These are phyloP conservation scores for Hydropsyche tenuis DNA, from an alignment of 1,140 invertebrate genomes.

Conservation along the genomic window DNA sequence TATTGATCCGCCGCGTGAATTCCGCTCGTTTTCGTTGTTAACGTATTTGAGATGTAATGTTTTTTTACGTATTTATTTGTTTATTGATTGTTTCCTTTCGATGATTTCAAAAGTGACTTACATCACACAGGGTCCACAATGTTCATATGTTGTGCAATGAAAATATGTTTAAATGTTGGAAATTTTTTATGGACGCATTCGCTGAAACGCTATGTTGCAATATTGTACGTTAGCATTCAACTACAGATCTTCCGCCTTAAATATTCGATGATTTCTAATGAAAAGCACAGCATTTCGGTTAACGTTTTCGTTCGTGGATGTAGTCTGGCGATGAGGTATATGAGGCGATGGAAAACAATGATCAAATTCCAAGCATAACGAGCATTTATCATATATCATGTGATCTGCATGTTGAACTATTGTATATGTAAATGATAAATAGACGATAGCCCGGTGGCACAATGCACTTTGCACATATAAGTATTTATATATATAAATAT, in stretches of 20 bases:
- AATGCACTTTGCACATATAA: constrained; percentile 49
- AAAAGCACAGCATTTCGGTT: too few relatives aligned
- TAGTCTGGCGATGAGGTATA: too few relatives aligned
- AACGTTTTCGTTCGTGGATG: too few relatives aligned
- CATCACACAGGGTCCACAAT: constrained; percentile 34
- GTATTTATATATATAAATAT: constrained; percentile 26
- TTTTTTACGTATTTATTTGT: background rate
- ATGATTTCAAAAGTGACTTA: background rate
- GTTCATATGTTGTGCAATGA: constrained; percentile 1
- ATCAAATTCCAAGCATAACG: too few relatives aligned
- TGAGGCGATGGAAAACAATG: too few relatives aligned
- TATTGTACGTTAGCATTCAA: background rate
- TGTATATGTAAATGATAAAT: constrained; percentile 25
- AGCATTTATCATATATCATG: too few relatives aligned
- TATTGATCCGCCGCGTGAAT: background rate
- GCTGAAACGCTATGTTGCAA: background rate
- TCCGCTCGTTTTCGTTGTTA: background rate
- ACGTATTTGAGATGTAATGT: background rate
- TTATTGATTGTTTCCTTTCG: background rate
- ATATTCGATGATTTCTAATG: too few relatives aligned
- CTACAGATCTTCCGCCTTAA: too few relatives aligned
- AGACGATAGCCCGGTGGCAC: constrained; percentile 50
- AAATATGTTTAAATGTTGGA: background rate
- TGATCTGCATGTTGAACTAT: background rate
- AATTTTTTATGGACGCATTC: background rate